Percentiles rank a stretch among this genome's conserved stretches.
Evolutionary conservation across 2,888 invertebrate species (phyloP).

Genomic region (Melanotus villosus): DNA sequence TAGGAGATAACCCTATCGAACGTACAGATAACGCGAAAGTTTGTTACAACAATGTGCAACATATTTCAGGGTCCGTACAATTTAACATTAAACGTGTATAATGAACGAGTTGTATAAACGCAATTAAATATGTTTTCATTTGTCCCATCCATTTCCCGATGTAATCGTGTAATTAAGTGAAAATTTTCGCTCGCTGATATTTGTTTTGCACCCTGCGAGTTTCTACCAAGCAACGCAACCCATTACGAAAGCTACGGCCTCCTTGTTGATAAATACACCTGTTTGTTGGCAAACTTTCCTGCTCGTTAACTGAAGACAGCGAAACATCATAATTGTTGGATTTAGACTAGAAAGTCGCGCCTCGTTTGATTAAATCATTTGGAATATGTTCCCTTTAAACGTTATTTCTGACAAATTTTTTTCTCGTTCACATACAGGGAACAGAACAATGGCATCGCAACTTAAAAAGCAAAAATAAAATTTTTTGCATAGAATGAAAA

Average conservation of each 20-base stretch:
- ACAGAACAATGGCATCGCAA: no score
- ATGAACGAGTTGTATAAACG: conserved; percentile 27
- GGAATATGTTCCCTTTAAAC: no score
- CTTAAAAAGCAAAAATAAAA: not conserved
- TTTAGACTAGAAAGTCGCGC: conserved; percentile 23
- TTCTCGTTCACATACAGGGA: no score
- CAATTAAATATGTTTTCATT: conserved; percentile 34
- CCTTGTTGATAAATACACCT: conserved; percentile 37
- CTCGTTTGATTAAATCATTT: conserved; percentile 9
- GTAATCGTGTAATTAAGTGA: conserved; percentile 33
- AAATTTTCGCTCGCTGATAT: conserved; percentile 32
- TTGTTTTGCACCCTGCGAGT: conserved; percentile 33
- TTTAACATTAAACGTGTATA: conserved; percentile 15
- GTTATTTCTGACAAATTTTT: no score
- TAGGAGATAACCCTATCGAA: not conserved
- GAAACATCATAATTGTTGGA: conserved; percentile 29
- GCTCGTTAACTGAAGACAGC: conserved; percentile 11
- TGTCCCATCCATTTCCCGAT: conserved; percentile 32
- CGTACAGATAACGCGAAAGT: not conserved
- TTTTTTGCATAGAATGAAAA: not conserved
- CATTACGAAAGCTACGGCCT: conserved; percentile 21
- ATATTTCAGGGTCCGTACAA: not conserved
- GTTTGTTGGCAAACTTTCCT: conserved; percentile 32
- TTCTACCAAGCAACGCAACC: conserved; percentile 28
- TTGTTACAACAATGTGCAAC: conserved; percentile 3